Evolutionary conservation across 2,797 vertebrate genomes (phyloP), one percentile per base, ranked within the genome.

Genomic region (Pelobates cultripes): DNA sequence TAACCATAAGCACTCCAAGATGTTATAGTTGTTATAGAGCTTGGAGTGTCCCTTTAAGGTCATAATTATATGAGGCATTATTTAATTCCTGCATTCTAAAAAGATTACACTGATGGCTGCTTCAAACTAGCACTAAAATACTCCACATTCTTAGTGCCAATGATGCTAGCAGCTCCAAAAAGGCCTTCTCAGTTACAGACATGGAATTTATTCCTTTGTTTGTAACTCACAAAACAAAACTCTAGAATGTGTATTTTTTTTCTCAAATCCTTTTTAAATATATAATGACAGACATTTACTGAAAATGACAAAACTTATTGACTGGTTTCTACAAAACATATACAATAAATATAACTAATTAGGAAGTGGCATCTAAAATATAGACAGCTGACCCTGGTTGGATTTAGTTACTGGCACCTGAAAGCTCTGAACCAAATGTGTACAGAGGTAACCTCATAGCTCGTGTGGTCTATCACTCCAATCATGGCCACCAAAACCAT

Each of bases 111-210:
- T 64, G n/a, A 64, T 64, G 28, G n/a, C 17, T 64, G 61, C 61
- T 64, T 64, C 61, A 64, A 64, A 64, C 17, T 8, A 3, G 4
- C n/a, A 7, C 28, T 5, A 28, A 64, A 64, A 64, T 10, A 40
- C 61, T 64, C 61, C 3, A n/a, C 28, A 57, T 57, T 57, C 55
- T 57, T 57, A 4, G n/a, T 40, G 7, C 15, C 61, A 7, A 4
- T 64, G 61, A 64, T 3, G n/a, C 61, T 28, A 28, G 61, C 17
- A 64, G 17, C 28, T n/a, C 14, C 7, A 40, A 28, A n/a, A 28
- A 64, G 61, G 61, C n/a, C 61, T 40, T 64, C 61, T 64, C 61
- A 14, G 61, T 64, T 64, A 64, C 61, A 40, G 17, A n/a, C 28
- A 64, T 64, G 17, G 61, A 41, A 64, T 64, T 64, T 64, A 6